Evolutionary conservation across 2,888 invertebrate species (phyloP), one percentile per base, ranked within the genome.

Genomic region (Stictocephala bisonia): DNA sequence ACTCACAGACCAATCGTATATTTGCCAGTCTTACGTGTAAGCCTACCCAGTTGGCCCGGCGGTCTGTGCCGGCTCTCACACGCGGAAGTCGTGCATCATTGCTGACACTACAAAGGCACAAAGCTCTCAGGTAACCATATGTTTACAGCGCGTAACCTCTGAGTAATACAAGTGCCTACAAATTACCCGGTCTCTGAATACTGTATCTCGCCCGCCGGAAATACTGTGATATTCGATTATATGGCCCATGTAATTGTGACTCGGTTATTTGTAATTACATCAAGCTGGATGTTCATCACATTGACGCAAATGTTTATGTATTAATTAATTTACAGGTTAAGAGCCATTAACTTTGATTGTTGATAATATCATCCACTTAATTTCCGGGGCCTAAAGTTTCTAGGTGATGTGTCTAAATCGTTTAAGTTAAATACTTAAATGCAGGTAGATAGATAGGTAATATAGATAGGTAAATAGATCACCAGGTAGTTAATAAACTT

Each of bases 281-380:
- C 44, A 26, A 35, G 22, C 26, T 64, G 44, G 60, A 27, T 6
- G 22, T 60, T 22, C 24, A 64, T 64, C 64, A 64, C 44, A n/a
- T 60, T 13, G n/a, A n/a, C n/a, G n/a, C 20, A 35, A 40, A 60
- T 60, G 60, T 60, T 60, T 60, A 60, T 60, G 60, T 60, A 60
- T 60, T 31, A 40, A 31, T 60, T 24, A 60, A 60, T 60, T 60
- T 60, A 35, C 40, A 22, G 35, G 40, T 35, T 60, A 40, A 22
- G 24, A 35, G 35, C 22, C 60, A 60, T 60, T 60, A 60, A 9
- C n/a, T 3, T 9, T 40, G 60, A 35, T 40, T 60, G 60, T 35
- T 60, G 15, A 22, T 56, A 35, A 22, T 56, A 35, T 29, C 60
- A 6, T 31, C 22, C 60, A 22, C 20, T 56, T 56, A 35, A 60